Conservation (phyloP, 2,113 vertebrate species). For the Elephas maximus region DNA sequence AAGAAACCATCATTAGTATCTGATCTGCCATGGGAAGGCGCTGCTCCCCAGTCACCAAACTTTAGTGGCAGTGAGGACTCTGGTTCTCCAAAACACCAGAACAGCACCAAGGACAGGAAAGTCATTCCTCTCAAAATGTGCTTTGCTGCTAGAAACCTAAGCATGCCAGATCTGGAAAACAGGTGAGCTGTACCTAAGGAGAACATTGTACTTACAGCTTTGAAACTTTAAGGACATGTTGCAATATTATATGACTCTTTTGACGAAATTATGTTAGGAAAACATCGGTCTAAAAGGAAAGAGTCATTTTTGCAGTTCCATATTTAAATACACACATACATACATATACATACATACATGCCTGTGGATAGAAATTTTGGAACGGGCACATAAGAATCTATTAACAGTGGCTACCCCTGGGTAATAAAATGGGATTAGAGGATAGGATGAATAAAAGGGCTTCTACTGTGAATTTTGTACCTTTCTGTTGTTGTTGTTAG, state of each 20-base stretch:
- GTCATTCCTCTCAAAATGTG: conserved; percentile 98
- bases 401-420: background rate
- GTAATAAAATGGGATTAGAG: background rate
- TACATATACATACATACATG: background rate
- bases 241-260: background rate
- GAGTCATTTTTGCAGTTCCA: conserved; percentile 28
- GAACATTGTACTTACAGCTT: background rate
- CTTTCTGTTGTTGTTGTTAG: background rate
- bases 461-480: background rate
- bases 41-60: conserved; percentile 91
- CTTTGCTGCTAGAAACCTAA: conserved; percentile 96
- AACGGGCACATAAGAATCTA: background rate
- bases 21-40: conserved; percentile 95
- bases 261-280: background rate
- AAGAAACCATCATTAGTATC: conserved; percentile 96
- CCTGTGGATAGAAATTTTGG: background rate
- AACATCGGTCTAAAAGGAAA: background rate
- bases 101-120: conserved; percentile 92
- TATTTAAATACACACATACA: conserved; percentile 13
- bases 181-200: conserved; percentile 89
- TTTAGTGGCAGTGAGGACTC: conserved; percentile 95
- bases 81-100: conserved; percentile 93
- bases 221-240: background rate
- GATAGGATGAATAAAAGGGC: background rate
- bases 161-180: conserved; percentile 98